phyloP scores from a whole-genome alignment of 2,888 invertebrate genomes.

The Hirtodrosophila confusa region DNA sequence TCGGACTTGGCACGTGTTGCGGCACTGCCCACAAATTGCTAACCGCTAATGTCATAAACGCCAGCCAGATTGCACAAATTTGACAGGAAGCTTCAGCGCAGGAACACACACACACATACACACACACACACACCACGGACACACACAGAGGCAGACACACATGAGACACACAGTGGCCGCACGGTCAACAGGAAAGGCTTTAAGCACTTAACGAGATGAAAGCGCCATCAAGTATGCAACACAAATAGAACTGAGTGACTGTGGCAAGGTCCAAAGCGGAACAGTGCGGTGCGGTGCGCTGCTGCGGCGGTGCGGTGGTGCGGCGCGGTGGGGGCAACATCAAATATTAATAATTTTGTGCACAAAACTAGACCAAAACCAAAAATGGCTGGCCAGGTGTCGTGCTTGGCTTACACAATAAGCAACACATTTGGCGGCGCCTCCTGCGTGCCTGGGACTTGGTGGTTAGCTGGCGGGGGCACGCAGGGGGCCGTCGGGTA shows the following conservation, averaged over 20 bases:
- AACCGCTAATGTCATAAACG: constrained; percentile 68
- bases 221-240: constrained; percentile 74
- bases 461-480: not conserved
- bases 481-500: not conserved
- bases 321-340: constrained; percentile 34
- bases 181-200: constrained; percentile 60
- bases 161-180: constrained; percentile 2
- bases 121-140: constrained; percentile 1
- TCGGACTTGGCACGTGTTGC: constrained; percentile 20
- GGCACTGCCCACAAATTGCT: constrained; percentile 43
- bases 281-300: not conserved
- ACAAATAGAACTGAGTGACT: constrained; percentile 43
- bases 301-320: too few relatives aligned
- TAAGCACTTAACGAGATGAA: constrained; percentile 77
- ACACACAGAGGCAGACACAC: not conserved
- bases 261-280: constrained; percentile 4
- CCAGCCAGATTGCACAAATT: constrained; percentile 70
- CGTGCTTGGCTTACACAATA: constrained; percentile 74
- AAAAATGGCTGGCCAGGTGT: constrained; percentile 68
- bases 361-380: constrained; percentile 64
- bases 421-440: constrained; percentile 50
- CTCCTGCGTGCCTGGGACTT: constrained; percentile 67
- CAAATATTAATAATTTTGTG: constrained; percentile 76
- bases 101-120: constrained; percentile 2
- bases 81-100: constrained; percentile 56